Percentiles rank a stretch among this genome's conserved stretches.
These are phyloP conservation scores for Pantherophis guttatus DNA, from an alignment of 2,113 vertebrate genomes.

Conservation along the genomic window DNA sequence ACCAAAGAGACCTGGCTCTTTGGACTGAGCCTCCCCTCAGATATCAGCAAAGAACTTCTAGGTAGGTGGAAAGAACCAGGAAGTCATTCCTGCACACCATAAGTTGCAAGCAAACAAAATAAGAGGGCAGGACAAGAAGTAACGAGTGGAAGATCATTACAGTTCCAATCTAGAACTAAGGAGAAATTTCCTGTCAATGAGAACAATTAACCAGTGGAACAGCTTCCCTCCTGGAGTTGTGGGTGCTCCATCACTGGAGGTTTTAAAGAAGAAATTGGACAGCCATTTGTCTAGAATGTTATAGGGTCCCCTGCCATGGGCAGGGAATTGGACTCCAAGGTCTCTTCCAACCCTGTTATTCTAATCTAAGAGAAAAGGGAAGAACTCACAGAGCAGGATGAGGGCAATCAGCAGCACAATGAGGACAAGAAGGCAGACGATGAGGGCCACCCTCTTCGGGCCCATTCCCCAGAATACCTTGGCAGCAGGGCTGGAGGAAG, in stretches of 20 bases:
- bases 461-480: slow-evolving; percentile 66
- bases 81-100: rapidly evolving
- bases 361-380: rapidly evolving
- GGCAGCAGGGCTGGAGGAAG: slow-evolving; percentile 48
- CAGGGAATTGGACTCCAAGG: background rate
- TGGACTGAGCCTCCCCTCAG: background rate
- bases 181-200: background rate
- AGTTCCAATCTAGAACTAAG: background rate
- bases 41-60: background rate
- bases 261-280: background rate
- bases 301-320: background rate
- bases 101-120: rapidly evolving
- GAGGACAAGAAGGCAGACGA: slow-evolving; percentile 67
- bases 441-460: slow-evolving; percentile 62
- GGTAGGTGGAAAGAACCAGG: background rate
- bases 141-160: background rate
- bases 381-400: slow-evolving; percentile 73
- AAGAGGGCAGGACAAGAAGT: background rate
- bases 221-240: background rate
- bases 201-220: background rate
- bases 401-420: slow-evolving; percentile 67
- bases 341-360: background rate
- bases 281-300: background rate
- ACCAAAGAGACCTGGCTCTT: background rate
- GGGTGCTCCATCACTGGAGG: background rate